Conservation (phyloP, 2,113 vertebrate species). For the Gracilinanus agilis region DNA sequence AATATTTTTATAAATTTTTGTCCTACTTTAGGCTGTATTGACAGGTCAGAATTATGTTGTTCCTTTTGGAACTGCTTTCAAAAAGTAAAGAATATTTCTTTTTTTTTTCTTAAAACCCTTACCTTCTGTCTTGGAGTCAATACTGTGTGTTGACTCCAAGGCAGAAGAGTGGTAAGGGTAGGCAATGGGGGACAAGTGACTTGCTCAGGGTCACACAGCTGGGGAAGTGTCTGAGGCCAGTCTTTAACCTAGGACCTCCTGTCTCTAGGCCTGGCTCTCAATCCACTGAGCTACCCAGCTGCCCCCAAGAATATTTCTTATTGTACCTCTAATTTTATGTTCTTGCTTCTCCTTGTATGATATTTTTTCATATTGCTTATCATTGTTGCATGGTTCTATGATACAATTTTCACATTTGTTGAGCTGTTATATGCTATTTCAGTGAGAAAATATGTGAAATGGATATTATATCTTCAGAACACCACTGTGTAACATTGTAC, state of each 20-base stretch:
- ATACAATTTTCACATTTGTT: not conserved
- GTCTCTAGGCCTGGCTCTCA: no score
- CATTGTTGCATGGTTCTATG: not conserved
- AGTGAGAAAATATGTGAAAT: not conserved
- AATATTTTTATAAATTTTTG: not conserved
- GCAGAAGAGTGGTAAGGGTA: no score
- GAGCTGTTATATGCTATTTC: not conserved
- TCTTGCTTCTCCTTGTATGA: not conserved
- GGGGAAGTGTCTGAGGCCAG: no score
- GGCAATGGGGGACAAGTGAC: no score
- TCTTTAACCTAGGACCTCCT: no score
- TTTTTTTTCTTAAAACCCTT: no score
- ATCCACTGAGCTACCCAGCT: no score
- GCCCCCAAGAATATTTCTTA: not conserved
- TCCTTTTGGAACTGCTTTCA: not conserved
- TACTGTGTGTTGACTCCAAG: no score
- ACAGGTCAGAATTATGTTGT: not conserved
- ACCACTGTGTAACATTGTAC: not conserved
- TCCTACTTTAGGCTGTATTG: not conserved
- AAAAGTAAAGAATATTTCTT: not conserved
- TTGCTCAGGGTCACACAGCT: no score
- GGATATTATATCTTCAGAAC: not conserved
- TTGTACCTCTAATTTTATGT: not conserved
- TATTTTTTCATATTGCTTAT: not conserved
- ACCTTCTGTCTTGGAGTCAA: no score